These are phyloP conservation scores for Melanotaenia boesemani DNA, from an alignment of 2,797 vertebrate genomes.

Conservation along the genomic window DNA sequence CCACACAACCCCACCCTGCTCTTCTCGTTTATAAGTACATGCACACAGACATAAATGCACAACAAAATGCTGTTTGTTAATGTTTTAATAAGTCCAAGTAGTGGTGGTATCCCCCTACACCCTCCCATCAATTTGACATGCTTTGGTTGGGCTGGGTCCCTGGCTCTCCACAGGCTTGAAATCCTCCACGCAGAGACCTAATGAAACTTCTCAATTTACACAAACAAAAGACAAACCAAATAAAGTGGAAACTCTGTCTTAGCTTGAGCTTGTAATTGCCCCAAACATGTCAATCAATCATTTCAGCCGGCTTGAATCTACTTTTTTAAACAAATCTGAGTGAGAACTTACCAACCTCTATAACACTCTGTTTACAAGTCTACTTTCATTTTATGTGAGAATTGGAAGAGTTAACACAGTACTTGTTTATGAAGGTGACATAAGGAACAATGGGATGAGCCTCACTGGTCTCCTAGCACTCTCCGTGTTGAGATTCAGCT, in stretches of 20 bases:
- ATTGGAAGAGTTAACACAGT: conserved; percentile 31
- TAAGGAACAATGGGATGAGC: conserved; percentile 60
- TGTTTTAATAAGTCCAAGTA: conserved; percentile 85
- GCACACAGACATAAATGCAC: conserved; percentile 55
- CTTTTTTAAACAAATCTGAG: conserved; percentile 20
- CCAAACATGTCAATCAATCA: conserved; percentile 75
- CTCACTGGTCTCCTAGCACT: conserved; percentile 45
- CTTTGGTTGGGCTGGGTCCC: conserved; percentile 77
- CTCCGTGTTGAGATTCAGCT: conserved; percentile 45
- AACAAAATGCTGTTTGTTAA: conserved; percentile 73
- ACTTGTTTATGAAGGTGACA: conserved; percentile 58
- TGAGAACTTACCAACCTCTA: conserved; percentile 39
- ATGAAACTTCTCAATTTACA: conserved; percentile 76
- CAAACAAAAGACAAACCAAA: conserved; percentile 72
- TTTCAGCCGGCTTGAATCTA: conserved; percentile 18
- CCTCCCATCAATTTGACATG: conserved; percentile 82
- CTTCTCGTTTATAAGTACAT: conserved; percentile 62
- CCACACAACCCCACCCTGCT: conserved; percentile 63
- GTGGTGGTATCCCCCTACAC: conserved; percentile 47
- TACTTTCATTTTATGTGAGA: conserved; percentile 41
- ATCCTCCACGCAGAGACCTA: conserved; percentile 74
- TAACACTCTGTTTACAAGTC: conserved; percentile 21
- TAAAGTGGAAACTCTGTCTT: conserved; percentile 62
- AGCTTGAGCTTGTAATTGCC: conserved; percentile 71
- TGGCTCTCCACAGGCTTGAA: conserved; percentile 71